phyloP scores from a whole-genome alignment of 2,113 vertebrate species.

The Polyodon spathula region DNA sequence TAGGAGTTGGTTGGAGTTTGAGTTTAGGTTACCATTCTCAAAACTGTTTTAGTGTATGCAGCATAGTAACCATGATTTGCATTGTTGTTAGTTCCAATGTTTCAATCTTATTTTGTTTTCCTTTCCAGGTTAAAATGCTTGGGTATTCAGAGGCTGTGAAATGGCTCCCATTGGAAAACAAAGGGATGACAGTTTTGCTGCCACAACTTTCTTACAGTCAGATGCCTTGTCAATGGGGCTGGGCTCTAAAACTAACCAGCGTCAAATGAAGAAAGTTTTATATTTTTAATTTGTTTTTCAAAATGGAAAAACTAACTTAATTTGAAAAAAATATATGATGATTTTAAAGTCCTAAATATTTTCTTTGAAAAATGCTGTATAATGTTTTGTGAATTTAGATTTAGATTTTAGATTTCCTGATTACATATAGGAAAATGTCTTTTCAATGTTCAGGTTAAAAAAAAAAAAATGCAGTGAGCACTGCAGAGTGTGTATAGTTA shows the following conservation, averaged over 20 bases:
- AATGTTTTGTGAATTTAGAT: no score
- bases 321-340: no score
- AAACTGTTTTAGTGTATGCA: neutral
- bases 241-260: slow-evolving; percentile 67
- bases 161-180: slow-evolving; percentile 56
- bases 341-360: no score
- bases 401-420: no score
- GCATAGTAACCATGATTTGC: neutral
- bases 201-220: slow-evolving; percentile 56
- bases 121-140: slow-evolving; percentile 66
- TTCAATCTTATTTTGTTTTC: slow-evolving; percentile 11
- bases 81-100: neutral
- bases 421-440: no score
- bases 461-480: no score
- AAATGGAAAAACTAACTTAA: no score
- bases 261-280: slow-evolving; percentile 28
- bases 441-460: no score
- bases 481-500: no score
- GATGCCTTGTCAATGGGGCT: slow-evolving; percentile 80
- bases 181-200: slow-evolving; percentile 59
- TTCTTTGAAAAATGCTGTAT: no score
- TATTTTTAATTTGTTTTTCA: no score
- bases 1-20: neutral
- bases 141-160: slow-evolving; percentile 58
- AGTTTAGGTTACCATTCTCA: neutral